phyloP scores from a whole-genome alignment of 2,888 invertebrate genomes.

The Imbricaverruca yamaguchii region DNA sequence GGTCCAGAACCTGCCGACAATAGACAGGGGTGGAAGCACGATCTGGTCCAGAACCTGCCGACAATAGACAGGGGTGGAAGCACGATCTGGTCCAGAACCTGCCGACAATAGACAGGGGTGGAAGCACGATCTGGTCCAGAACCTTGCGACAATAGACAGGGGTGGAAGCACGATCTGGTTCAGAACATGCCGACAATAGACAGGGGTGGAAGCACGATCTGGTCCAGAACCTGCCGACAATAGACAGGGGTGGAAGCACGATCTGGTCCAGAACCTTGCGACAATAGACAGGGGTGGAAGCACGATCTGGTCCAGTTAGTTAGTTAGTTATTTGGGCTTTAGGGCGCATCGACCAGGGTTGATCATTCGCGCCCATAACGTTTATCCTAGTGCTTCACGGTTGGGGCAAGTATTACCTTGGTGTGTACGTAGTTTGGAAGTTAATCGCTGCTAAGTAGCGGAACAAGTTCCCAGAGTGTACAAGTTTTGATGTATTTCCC shows the following conservation, averaged over 20 bases:
- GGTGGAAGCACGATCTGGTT: not conserved
- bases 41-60: conserved; percentile 73
- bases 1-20: too few species aligned
- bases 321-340: too few species aligned
- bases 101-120: not conserved
- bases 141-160: conserved; percentile 46
- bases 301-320: conserved; percentile 61
- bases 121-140: conserved; percentile 67
- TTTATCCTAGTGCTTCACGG: too few species aligned
- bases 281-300: conserved; percentile 40
- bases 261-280: not conserved
- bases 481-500: too few species aligned
- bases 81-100: conserved; percentile 44
- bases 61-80: not conserved
- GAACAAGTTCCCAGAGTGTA: too few species aligned
- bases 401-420: too few species aligned
- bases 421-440: too few species aligned
- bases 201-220: conserved; percentile 57
- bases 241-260: not conserved
- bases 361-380: too few species aligned
- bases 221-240: conserved; percentile 61
- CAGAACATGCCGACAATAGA: not conserved
- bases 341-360: too few species aligned
- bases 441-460: too few species aligned
- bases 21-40: too few species aligned